Evolutionary conservation across 2,888 invertebrate genomes (phyloP), one percentile per base, ranked within the genome.

Genomic region (Diarsia mendica): DNA sequence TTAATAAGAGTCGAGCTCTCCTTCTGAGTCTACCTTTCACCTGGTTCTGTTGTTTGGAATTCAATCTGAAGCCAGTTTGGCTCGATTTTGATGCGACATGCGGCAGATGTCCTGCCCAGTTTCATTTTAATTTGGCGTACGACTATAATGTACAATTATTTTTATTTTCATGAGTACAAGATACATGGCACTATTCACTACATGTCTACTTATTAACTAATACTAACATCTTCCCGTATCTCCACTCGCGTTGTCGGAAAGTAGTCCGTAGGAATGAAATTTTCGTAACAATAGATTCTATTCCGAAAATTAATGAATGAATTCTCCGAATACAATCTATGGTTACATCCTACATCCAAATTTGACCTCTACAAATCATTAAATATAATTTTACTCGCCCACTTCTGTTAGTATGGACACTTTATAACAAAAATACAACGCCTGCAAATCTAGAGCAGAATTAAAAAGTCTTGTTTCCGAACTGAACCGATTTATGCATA

Each of bases 401-500:
- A 58, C 28, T 58, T 58, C 28, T 28, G 55, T 23, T 15, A 28
- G 13, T 55, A 23, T 23, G 23, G 55, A 13, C 15, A 51, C 5
- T 55, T 28, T 18, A 15, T 6, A 0, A 49, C 2, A 49, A 18
- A 33, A 72, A 28, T 1, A 8, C 13, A 18, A 49, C 3, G 23
- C n/a, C 6, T 23, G 49, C 20, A 67, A 49, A n/a, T 15, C n/a
- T 23, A 20, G 15, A 44, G 10, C 44, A 39, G 55, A 75, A 33
- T 55, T 33, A n/a, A 77, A 67, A 64, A 55, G 39, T 49, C 13
- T 74, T 28, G 15, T 65, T 64, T 66, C 28, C 8, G 28, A 66
- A 9, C 66, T 49, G 11, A 48, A 49, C 48, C 53, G 81, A 75
- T 61, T 66, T 75, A 49, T 66, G 76, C 44, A 33, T 53, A 66